A percentile compares a stretch with the other conserved stretches of the same genome.
Conservation (phyloP, 2,113 vertebrate genomes). For the Callorhinus ursinus region DNA sequence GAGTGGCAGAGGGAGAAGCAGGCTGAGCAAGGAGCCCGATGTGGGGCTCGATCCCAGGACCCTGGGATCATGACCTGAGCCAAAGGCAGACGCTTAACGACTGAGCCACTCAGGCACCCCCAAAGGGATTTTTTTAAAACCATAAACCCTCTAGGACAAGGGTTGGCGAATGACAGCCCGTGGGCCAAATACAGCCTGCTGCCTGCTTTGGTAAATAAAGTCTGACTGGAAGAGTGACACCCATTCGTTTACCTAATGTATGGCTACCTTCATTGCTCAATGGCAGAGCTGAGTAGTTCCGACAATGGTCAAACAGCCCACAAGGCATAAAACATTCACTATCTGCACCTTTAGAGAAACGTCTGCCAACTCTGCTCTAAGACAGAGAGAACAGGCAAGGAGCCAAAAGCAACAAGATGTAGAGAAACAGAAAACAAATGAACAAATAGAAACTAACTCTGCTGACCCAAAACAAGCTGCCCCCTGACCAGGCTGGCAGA, state of each 20-base stretch:
- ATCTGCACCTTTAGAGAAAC: conserved; percentile 18
- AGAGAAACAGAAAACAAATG: background rate
- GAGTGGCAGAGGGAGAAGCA: no score
- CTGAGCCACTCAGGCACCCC: no score
- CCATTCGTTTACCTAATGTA: background rate
- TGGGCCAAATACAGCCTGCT: background rate
- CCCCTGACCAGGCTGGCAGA: background rate
- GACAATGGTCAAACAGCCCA: background rate
- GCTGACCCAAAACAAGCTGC: background rate
- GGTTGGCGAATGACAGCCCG: background rate
- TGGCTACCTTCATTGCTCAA: background rate
- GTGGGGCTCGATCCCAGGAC: no score
- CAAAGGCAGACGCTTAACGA: no score
- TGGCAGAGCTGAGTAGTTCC: background rate
- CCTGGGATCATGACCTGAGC: no score
- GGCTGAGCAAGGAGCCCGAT: no score
- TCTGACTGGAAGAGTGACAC: background rate
- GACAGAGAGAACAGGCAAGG: conserved; percentile 34
- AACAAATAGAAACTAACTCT: background rate
- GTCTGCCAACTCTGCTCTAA: conserved; percentile 30
- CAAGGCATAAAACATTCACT: conserved; percentile 48
- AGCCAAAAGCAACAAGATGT: conserved; percentile 32
- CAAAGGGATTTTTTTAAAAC: background rate
- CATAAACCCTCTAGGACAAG: background rate
- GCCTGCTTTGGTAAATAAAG: background rate